These are phyloP conservation scores for Catocala sponsa DNA, from an alignment of 2,888 invertebrate species.

Conservation along the genomic window DNA sequence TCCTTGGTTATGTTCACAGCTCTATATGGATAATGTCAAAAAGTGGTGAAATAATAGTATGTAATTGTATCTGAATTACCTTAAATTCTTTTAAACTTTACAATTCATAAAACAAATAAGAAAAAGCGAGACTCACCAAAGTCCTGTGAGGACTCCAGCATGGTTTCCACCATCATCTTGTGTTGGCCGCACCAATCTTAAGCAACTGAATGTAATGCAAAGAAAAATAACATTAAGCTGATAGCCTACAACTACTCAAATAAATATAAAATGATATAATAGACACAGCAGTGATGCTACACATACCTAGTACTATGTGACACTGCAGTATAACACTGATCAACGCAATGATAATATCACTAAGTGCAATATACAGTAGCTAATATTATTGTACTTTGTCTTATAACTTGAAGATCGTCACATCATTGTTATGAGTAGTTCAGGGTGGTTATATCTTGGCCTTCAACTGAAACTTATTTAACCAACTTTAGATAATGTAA, in stretches of 20 bases:
- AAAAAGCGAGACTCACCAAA: constrained; percentile 71
- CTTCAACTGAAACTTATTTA: constrained; percentile 5
- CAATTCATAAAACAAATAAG: background rate
- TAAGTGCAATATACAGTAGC: background rate
- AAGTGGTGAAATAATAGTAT: no score
- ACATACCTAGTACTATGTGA: background rate
- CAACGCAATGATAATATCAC: background rate
- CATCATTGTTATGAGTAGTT: constrained; percentile 20
- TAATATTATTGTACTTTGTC: background rate
- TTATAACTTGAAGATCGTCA: background rate
- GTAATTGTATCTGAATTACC: no score
- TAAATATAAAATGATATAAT: background rate
- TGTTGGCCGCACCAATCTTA: constrained; percentile 59
- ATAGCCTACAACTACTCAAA: constrained; percentile 6
- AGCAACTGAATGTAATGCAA: constrained; percentile 69
- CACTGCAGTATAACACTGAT: background rate
- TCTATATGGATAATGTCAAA: no score
- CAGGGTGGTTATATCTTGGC: constrained; percentile 9
- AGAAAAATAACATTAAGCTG: constrained; percentile 54
- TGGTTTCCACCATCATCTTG: constrained; percentile 86
- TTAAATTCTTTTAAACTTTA: no score
- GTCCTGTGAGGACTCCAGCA: constrained; percentile 84
- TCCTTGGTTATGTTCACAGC: no score
- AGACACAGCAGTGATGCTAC: background rate
- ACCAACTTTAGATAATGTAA: background rate